Evolutionary conservation across 2,888 invertebrate genomes (phyloP).

Genomic region (Macrosoma leucophasiata): DNA sequence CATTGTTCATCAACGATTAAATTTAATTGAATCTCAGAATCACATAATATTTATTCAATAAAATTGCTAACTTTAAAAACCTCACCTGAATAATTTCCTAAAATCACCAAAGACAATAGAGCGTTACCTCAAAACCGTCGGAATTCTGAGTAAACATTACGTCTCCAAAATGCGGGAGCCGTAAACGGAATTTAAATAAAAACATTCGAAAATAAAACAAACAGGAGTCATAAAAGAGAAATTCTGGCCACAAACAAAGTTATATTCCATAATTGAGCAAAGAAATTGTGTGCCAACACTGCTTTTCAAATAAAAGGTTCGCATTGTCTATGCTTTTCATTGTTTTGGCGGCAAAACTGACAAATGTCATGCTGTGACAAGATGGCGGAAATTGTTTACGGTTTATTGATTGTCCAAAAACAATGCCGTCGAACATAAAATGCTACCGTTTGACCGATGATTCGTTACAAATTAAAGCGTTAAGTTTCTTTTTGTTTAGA

Average conservation of each 20-base stretch:
- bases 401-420: no score
- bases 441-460: slow-evolving; percentile 50
- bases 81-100: no score
- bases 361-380: slow-evolving; percentile 54
- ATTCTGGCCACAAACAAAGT: slow-evolving; percentile 57
- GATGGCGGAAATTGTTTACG: no score
- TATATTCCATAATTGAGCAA: slow-evolving; percentile 69
- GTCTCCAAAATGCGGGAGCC: slow-evolving; percentile 54
- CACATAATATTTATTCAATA: no score
- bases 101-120: no score
- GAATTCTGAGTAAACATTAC: slow-evolving; percentile 22
- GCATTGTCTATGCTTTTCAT: slow-evolving; percentile 34
- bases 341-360: slow-evolving; percentile 58
- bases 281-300: slow-evolving; percentile 53
- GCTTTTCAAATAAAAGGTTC: slow-evolving; percentile 35
- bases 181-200: slow-evolving; percentile 45
- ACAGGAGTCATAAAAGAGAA: slow-evolving; percentile 54
- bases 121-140: no score
- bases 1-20: no score
- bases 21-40: no score
- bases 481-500: slow-evolving; percentile 29
- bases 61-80: no score
- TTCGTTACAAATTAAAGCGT: slow-evolving; percentile 58
- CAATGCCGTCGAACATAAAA: slow-evolving; percentile 39
- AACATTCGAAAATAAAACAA: slow-evolving; percentile 28